These are phyloP conservation scores for Lepidurus arcticus DNA, from an alignment of 1,140 invertebrate genomes.

Conservation along the genomic window DNA sequence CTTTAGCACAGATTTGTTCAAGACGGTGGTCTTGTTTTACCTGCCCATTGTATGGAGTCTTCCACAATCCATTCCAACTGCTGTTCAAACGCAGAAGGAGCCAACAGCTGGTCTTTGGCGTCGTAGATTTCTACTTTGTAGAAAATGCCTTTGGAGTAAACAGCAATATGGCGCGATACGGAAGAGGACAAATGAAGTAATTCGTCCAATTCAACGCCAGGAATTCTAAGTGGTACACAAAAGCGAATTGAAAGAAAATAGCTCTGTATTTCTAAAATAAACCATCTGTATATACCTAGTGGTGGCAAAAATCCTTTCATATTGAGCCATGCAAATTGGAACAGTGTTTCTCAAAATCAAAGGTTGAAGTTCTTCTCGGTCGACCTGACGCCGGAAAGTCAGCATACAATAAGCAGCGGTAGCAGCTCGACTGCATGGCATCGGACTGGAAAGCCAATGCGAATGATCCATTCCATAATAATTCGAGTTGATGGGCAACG, in stretches of 20 bases:
- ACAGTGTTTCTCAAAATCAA: constrained; percentile 48
- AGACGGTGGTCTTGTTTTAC: constrained; percentile 37
- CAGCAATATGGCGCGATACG: constrained; percentile 46
- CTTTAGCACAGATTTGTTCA: constrained; percentile 30
- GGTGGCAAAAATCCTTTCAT: constrained; percentile 45
- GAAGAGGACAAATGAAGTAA: constrained; percentile 44
- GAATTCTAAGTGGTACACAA: constrained; percentile 43
- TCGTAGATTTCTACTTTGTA: constrained; percentile 49
- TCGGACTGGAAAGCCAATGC: constrained; percentile 46
- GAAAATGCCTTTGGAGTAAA: constrained; percentile 40
- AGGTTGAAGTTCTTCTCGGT: constrained; percentile 48
- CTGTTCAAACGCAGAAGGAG: constrained; percentile 44
- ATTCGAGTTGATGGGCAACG: constrained; percentile 46
- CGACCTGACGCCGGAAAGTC: constrained; percentile 47
- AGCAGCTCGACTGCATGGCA: constrained; percentile 47
- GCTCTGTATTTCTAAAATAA: constrained; percentile 28
- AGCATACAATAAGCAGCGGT: constrained; percentile 45
- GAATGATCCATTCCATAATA: constrained; percentile 47
- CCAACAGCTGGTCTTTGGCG: constrained; percentile 44
- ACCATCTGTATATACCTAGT: constrained; percentile 41
- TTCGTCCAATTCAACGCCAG: constrained; percentile 48
- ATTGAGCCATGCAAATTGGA: constrained; percentile 47
- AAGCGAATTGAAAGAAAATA: background rate
- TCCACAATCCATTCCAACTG: constrained; percentile 49
- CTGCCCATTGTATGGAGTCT: constrained; percentile 44